Conservation (phyloP, 2,797 vertebrate genomes). For the Zonotrichia albicollis region DNA sequence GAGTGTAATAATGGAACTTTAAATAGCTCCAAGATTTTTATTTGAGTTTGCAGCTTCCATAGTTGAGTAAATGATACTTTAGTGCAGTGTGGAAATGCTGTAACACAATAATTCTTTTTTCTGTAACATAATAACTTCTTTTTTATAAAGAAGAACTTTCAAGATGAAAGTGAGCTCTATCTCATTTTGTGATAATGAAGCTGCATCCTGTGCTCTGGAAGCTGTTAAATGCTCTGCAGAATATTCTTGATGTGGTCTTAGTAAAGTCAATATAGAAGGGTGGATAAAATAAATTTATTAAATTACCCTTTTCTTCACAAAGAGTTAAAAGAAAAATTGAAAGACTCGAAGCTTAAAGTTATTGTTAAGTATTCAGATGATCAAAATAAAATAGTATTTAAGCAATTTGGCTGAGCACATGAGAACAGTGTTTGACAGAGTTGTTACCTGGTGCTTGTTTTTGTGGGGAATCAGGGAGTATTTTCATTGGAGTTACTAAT, state of each 20-base stretch:
- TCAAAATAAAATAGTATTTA: neutral
- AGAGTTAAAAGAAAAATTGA: neutral
- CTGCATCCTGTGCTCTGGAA: accelerated
- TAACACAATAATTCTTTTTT: neutral
- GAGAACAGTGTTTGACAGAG: neutral
- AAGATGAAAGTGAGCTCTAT: accelerated
- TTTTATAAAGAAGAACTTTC: neutral
- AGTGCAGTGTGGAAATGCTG: neutral
- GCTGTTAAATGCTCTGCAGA: neutral
- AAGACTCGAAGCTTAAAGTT: neutral
- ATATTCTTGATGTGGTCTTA: neutral
- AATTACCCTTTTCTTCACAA: neutral
- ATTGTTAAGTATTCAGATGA: neutral
- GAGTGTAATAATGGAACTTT: neutral
- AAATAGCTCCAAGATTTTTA: neutral
- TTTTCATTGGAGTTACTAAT: neutral
- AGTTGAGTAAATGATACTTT: neutral
- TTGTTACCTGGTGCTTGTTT: neutral
- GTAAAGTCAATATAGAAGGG: neutral
- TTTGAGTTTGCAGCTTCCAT: neutral
- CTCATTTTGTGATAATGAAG: neutral
- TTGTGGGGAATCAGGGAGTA: neutral
- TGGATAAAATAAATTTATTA: neutral
- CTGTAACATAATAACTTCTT: neutral
- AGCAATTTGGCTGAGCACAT: neutral